Percentiles rank a stretch among this genome's conserved stretches.
Evolutionary conservation across 2,888 invertebrate species (phyloP).

Genomic region (Diachrysia chrysitis): DNA sequence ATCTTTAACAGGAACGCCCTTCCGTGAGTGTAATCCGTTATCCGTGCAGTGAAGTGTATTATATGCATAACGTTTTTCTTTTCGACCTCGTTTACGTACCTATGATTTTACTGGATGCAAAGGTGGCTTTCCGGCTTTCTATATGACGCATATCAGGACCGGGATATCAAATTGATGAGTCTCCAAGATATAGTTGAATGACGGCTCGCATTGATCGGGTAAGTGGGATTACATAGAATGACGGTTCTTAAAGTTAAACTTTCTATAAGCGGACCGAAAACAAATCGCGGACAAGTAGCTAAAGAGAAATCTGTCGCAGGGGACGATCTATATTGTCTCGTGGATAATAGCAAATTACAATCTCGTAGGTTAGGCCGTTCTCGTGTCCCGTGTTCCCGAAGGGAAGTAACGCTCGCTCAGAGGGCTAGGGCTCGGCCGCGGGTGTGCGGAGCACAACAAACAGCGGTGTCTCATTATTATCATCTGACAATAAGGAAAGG

Average conservation of each 20-base stretch:
- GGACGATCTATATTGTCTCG: slow-evolving; percentile 56
- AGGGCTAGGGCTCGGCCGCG: slow-evolving; percentile 21
- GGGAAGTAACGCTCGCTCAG: slow-evolving; percentile 22
- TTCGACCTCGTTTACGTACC: slow-evolving; percentile 81
- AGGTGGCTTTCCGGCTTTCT: slow-evolving; percentile 73
- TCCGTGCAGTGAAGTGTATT: slow-evolving; percentile 73
- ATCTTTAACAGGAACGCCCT: slow-evolving; percentile 36
- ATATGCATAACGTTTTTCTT: slow-evolving; percentile 71
- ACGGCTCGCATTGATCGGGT: slow-evolving; percentile 85
- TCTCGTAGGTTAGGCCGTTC: slow-evolving; percentile 55
- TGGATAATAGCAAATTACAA: slow-evolving; percentile 35
- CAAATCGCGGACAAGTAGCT: slow-evolving; percentile 41
- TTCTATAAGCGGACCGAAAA: slow-evolving; percentile 50
- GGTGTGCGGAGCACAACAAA: slow-evolving; percentile 54
- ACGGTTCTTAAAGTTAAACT: slow-evolving; percentile 35
- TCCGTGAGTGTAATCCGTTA: slow-evolving; percentile 55
- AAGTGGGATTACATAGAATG: slow-evolving; percentile 65
- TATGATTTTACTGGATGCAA: slow-evolving; percentile 72
- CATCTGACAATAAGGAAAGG: slow-evolving; percentile 58
- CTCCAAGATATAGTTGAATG: slow-evolving; percentile 74
- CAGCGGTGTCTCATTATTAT: slow-evolving; percentile 58
- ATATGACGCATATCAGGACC: slow-evolving; percentile 69
- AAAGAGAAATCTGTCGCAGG: slow-evolving; percentile 63
- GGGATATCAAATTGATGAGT: slow-evolving; percentile 77
- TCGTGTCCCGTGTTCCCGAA: slow-evolving; percentile 19